phyloP scores from a whole-genome alignment of 2,797 vertebrate genomes.

The Takifugu rubripes region DNA sequence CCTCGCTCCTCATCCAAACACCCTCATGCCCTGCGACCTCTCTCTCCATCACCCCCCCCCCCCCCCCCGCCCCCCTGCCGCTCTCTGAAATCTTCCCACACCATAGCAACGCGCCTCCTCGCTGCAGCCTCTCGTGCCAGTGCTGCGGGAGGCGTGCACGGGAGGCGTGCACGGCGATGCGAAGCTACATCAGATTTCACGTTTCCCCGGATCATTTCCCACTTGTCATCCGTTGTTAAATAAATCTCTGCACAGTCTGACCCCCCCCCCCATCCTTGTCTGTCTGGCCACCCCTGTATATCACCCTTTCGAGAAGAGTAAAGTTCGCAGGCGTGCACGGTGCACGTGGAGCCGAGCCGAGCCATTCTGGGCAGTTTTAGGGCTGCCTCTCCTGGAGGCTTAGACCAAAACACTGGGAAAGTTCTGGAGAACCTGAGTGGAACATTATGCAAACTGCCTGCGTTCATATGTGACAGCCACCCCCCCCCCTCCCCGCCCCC shows the following conservation, averaged over 20 bases:
- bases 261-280: neutral
- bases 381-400: too few relatives aligned
- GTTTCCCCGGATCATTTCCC: constrained; percentile 44
- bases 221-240: constrained; percentile 31
- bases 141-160: constrained; percentile 39
- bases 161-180: constrained; percentile 42
- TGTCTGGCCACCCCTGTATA: constrained; percentile 5
- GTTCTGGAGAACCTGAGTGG: too few relatives aligned
- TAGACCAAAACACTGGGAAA: too few relatives aligned
- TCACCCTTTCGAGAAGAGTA: neutral
- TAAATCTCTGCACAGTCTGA: constrained; percentile 8
- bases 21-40: constrained; percentile 19
- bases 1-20: constrained; percentile 14
- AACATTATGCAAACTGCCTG: too few relatives aligned
- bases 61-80: constrained; percentile 16
- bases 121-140: constrained; percentile 41
- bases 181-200: constrained; percentile 57
- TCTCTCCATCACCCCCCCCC: neutral
- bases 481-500: too few relatives aligned
- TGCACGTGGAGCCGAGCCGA: too few relatives aligned
- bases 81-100: constrained; percentile 68
- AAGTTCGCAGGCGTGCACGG: too few relatives aligned
- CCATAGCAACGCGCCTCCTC: constrained; percentile 76
- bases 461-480: too few relatives aligned
- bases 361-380: too few relatives aligned